Conservation (phyloP, 2,113 vertebrate species). For the Gavialis gangeticus region DNA sequence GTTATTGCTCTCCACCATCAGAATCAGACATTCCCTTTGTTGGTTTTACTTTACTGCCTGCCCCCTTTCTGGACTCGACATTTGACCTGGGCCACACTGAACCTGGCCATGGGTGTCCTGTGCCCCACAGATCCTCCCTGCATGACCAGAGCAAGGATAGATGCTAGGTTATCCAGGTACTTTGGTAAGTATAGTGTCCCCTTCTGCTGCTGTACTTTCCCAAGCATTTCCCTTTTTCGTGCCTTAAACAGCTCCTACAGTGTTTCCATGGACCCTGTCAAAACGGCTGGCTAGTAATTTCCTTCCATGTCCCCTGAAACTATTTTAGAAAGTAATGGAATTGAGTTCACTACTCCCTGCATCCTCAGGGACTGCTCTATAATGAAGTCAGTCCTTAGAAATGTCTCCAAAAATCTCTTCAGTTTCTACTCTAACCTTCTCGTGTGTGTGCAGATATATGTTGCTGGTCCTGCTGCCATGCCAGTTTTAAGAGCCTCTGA, state of each 20-base stretch:
- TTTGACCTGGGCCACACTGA: background rate
- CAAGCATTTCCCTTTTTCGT: background rate
- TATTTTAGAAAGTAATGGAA: background rate
- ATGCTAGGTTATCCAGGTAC: background rate
- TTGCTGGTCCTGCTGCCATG: background rate
- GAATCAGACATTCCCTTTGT: background rate
- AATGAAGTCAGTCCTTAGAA: background rate
- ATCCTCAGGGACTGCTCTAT: conserved; percentile 2
- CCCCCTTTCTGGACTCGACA: background rate
- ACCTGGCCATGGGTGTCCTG: background rate
- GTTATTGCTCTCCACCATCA: too few relatives aligned
- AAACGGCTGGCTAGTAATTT: conserved; percentile 2
- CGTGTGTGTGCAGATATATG: background rate
- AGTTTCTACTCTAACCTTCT: background rate
- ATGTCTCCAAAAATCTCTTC: background rate
- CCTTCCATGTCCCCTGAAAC: background rate
- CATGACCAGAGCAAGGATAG: background rate
- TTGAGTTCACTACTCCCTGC: background rate
- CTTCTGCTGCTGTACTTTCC: background rate
- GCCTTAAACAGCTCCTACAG: background rate
- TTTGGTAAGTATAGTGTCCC: background rate
- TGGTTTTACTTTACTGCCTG: background rate
- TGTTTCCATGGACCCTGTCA: background rate
- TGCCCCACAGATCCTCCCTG: background rate
- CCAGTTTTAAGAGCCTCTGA: conserved; percentile 10